Base-by-base conservation (phyloP, 2,797 vertebrate species). In the Orestias chungarensis region DNA sequence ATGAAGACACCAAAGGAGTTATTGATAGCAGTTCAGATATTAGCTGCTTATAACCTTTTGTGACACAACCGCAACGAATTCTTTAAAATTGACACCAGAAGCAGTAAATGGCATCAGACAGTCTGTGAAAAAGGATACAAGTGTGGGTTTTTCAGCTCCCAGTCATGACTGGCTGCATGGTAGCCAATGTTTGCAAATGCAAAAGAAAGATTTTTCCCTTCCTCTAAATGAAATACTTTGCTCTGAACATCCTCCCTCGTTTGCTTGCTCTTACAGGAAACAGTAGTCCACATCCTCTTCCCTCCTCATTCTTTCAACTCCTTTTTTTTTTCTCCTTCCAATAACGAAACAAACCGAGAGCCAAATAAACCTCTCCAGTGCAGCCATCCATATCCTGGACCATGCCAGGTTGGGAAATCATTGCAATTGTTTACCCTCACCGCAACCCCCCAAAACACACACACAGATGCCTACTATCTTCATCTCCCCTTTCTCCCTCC, bases 401-500 rank as follows among this genome's bases (percentile, higher is more conserved):
- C 44, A 82, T 93, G 90, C 93, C 91, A 91, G 93, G 90, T 92
- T 89, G 82, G 91, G 88, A 93, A 94, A 94, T 94, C 92, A 94
- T 84, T 87, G 90, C 83, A 87, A 92, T 91, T 92, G 87, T 92
- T 91, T 89, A 87, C 82, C 84, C 83, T 82, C 25, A 23, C 65
- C 66, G 35, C 69, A 33, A 49, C 35, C n/a, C 46, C 18, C 47
- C 15, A 54, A n/a, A 35, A 46, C 74, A 50, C 74, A 50, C 68
- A 66, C 71, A 68, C 78, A 78, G 66, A 78, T 81, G 54, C 85
- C 80, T 82, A 86, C 90, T 80, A 84, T 90, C 87, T 88, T 85
- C 88, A 82, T 73, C 86, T 74, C 76, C 71, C 79, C 73, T 46
- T 62, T 71, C 81, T 55, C 67, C 82, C n/a, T 29, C 67, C 76